A percentile compares a stretch with the other conserved stretches of the same genome.
Evolutionary conservation across 2,797 vertebrate species (phyloP).

Genomic region (Premnoplex brunnescens): DNA sequence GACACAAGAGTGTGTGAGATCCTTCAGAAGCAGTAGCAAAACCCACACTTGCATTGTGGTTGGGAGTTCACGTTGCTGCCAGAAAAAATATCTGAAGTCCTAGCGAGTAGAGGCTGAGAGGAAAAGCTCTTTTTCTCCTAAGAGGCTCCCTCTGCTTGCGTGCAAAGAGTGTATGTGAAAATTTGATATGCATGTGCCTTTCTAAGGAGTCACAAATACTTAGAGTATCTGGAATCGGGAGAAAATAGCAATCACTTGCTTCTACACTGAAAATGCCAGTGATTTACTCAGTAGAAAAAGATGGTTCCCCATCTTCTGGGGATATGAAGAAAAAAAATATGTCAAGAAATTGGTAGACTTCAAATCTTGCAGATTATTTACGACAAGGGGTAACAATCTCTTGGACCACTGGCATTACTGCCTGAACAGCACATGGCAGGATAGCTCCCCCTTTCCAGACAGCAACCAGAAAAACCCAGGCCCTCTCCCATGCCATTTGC

Average conservation of each 20-base stretch:
- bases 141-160: neutral
- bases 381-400: neutral
- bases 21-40: neutral
- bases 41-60: neutral
- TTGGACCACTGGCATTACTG: neutral
- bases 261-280: neutral
- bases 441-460: neutral
- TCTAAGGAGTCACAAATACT: neutral
- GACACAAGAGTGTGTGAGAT: neutral
- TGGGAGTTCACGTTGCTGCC: rapidly evolving
- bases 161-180: neutral
- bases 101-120: neutral
- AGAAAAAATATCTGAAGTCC: neutral
- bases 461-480: neutral
- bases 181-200: neutral
- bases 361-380: neutral
- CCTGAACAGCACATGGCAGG: neutral
- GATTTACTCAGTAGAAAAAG: neutral
- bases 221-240: neutral
- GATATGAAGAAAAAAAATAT: neutral
- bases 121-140: neutral
- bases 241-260: neutral
- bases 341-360: neutral
- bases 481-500: neutral
- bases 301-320: neutral